Evolutionary conservation across 2,797 vertebrate species (phyloP).

Genomic region (Lepilemur septentrionalis): DNA sequence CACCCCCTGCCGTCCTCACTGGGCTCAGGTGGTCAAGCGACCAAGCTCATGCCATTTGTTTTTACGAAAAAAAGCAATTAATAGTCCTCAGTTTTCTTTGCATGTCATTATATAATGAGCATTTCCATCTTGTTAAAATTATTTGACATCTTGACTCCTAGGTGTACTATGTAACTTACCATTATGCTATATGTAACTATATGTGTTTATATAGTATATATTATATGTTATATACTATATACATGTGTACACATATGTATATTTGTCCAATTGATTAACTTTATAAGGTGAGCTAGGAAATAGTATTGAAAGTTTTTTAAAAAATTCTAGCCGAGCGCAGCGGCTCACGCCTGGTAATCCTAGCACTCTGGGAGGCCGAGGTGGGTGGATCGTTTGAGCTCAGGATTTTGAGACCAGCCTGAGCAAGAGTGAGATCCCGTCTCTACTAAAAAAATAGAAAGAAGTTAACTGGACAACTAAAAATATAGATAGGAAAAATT

Average conservation of each 20-base stretch:
- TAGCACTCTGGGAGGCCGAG: no score
- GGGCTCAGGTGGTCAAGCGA: neutral
- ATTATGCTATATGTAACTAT: neutral
- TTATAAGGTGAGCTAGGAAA: neutral
- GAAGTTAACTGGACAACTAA: no score
- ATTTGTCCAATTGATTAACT: neutral
- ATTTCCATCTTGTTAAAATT: neutral
- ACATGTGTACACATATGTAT: neutral
- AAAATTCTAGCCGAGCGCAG: neutral
- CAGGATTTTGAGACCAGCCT: no score
- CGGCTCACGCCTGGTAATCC: no score
- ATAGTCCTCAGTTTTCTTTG: neutral
- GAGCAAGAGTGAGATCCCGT: no score
- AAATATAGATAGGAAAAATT: no score
- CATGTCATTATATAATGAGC: neutral
- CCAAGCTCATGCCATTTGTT: neutral
- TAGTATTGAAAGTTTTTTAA: neutral
- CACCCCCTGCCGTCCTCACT: accelerated
- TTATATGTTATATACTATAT: neutral
- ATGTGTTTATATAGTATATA: neutral
- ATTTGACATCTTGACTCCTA: neutral
- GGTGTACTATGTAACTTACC: neutral
- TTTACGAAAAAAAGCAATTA: neutral
- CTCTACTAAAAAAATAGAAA: no score
- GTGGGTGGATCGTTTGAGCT: no score